Evolutionary conservation across 2,888 invertebrate genomes (phyloP).

Genomic region (Cyclophora punctaria): DNA sequence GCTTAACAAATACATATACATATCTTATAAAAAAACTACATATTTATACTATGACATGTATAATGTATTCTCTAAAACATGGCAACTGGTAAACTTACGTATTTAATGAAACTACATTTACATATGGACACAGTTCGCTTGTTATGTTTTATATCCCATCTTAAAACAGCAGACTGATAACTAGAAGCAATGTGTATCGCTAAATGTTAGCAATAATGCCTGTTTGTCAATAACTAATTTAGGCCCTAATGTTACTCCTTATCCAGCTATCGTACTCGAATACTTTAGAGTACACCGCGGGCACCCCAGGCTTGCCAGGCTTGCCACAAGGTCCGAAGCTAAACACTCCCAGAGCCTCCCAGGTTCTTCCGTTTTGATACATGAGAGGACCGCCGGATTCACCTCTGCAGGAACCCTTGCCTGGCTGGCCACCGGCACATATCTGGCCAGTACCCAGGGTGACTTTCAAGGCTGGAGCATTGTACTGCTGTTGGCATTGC

Average conservation of each 20-base stretch:
- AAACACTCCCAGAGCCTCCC: conserved; percentile 69
- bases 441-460: conserved; percentile 41
- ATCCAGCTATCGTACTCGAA: conserved; percentile 75
- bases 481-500: conserved; percentile 28
- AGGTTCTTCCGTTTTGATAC: conserved; percentile 26
- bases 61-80: too few species aligned
- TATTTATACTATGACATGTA: too few species aligned
- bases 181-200: too few species aligned
- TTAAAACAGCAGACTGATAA: too few species aligned
- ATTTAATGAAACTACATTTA: too few species aligned
- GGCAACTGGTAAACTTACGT: too few species aligned
- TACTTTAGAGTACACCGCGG: conserved; percentile 78
- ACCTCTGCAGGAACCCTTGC: conserved; percentile 76
- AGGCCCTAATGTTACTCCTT: conserved; percentile 30
- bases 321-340: conserved; percentile 79
- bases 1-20: too few species aligned
- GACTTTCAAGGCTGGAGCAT: conserved; percentile 12
- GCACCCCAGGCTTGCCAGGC: conserved; percentile 67
- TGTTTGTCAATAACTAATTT: conserved; percentile 1
- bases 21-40: too few species aligned
- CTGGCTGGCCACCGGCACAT: conserved; percentile 75
- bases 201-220: not conserved
- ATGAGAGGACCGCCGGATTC: conserved; percentile 80
- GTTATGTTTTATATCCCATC: too few species aligned
- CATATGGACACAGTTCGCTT: too few species aligned